Conservation (phyloP, 2,113 vertebrate species). For the Pungitius pungitius region DNA sequence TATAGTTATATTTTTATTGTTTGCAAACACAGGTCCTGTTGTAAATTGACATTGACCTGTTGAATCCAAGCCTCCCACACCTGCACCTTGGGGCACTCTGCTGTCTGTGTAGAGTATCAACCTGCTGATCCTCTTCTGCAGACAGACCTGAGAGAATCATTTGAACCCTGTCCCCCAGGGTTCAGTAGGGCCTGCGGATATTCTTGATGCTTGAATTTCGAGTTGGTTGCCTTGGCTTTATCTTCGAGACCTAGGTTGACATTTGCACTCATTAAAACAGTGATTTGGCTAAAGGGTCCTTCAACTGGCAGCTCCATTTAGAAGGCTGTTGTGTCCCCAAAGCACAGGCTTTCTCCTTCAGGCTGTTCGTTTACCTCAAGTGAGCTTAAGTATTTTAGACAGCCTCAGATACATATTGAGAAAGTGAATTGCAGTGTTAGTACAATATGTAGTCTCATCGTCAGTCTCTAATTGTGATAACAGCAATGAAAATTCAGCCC, state of each 20-base stretch:
- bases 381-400: slow-evolving; percentile 37
- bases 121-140: slow-evolving; percentile 29
- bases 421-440: slow-evolving; percentile 9
- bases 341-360: slow-evolving; percentile 35
- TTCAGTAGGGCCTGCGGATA: background rate
- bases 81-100: slow-evolving; percentile 12
- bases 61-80: slow-evolving; percentile 31
- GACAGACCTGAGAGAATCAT: slow-evolving; percentile 29
- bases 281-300: slow-evolving; percentile 44
- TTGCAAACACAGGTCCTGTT: background rate
- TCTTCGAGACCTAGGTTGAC: slow-evolving; percentile 41
- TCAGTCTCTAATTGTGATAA: background rate
- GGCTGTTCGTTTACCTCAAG: slow-evolving; percentile 26
- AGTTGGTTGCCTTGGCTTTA: slow-evolving; percentile 12
- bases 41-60: slow-evolving; percentile 34
- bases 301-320: slow-evolving; percentile 48
- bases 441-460: background rate
- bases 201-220: slow-evolving; percentile 21
- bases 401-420: slow-evolving; percentile 43
- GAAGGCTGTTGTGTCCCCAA: slow-evolving; percentile 18
- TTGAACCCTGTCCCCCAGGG: slow-evolving; percentile 26
- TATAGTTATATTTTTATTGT: background rate
- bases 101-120: background rate
- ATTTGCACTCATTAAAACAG: slow-evolving; percentile 60
- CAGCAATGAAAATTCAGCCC: background rate